Percentiles rank a stretch among this genome's conserved stretches.
Conservation (phyloP, 2,113 vertebrate genomes). For the Burhinus bistriatus region DNA sequence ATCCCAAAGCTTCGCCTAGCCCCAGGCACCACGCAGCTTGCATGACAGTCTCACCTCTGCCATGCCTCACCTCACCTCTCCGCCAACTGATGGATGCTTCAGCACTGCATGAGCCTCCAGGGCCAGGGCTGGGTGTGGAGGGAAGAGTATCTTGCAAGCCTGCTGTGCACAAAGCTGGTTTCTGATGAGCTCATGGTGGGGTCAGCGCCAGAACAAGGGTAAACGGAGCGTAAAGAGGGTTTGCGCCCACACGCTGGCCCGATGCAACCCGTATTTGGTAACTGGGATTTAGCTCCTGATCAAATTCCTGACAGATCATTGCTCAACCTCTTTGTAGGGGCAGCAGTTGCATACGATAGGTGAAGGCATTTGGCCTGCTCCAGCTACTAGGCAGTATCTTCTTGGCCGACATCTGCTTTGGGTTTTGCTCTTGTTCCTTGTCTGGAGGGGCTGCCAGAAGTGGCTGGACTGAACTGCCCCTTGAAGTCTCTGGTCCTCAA, state of each 20-base stretch:
- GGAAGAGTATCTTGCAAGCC: accelerated
- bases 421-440: background rate
- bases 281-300: background rate
- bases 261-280: background rate
- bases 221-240: background rate
- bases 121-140: background rate
- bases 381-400: background rate
- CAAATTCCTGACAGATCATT: background rate
- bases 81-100: accelerated
- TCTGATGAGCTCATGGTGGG: constrained; percentile 10
- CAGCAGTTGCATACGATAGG: background rate
- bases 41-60: no score
- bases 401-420: background rate
- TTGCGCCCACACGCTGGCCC: background rate
- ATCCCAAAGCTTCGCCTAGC: background rate
- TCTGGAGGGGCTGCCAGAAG: background rate
- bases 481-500: no score
- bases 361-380: background rate
- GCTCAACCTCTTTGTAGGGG: background rate
- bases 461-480: background rate
- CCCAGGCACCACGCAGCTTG: accelerated
- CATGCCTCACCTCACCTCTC: background rate
- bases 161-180: background rate
- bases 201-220: background rate
- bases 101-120: accelerated